A percentile compares a stretch with the other conserved stretches of the same genome.
Evolutionary conservation across 37 sponge, comb jelly and placozoan genomes (phyloP).

Genomic region (Oopsacas minuta): DNA sequence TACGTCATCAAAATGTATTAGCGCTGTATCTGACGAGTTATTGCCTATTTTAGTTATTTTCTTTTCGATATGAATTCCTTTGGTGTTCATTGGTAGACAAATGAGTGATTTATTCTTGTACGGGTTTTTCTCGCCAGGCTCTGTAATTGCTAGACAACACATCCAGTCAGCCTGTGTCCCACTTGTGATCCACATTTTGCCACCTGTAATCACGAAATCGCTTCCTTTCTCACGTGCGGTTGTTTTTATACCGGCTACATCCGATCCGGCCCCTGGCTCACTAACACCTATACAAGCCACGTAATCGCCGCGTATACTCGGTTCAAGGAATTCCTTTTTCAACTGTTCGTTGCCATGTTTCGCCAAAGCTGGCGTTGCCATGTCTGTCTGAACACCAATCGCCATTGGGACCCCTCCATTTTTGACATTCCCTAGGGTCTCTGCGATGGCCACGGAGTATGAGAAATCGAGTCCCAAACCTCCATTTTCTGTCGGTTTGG

Average conservation of each 20-base stretch:
- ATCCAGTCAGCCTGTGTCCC: conserved; percentile 94
- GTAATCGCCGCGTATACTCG: conserved; percentile 62
- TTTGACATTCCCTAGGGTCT: conserved; percentile 60
- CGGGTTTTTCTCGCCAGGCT: conserved; percentile 36
- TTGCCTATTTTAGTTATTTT: conserved; percentile 50
- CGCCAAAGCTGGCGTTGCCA: conserved; percentile 77
- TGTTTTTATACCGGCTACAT: conserved; percentile 85
- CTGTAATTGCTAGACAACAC: conserved; percentile 82
- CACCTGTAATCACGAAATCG: conserved; percentile 83
- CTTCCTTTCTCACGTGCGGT: conserved; percentile 57
- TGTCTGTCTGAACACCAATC: conserved; percentile 89
- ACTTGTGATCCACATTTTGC: conserved; percentile 94
- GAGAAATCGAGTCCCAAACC: conserved; percentile 70
- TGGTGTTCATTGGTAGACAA: conserved; percentile 77
- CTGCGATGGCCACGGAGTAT: conserved; percentile 71
- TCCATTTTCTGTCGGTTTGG: conserved; percentile 65
- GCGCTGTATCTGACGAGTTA: conserved; percentile 70
- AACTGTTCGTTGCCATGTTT: conserved; percentile 67
- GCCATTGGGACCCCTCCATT: conserved; percentile 77
- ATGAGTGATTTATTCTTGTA: conserved; percentile 84
- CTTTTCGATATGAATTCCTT: conserved; percentile 44
- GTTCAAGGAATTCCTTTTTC: conserved; percentile 58
- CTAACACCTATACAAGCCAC: conserved; percentile 82
- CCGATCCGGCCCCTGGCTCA: conserved; percentile 80
- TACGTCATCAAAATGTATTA: conserved; percentile 80